Evolutionary conservation across 35 echinoderm and acorn worm species (phyloP).

Genomic region (Eucidaris tribuloides): DNA sequence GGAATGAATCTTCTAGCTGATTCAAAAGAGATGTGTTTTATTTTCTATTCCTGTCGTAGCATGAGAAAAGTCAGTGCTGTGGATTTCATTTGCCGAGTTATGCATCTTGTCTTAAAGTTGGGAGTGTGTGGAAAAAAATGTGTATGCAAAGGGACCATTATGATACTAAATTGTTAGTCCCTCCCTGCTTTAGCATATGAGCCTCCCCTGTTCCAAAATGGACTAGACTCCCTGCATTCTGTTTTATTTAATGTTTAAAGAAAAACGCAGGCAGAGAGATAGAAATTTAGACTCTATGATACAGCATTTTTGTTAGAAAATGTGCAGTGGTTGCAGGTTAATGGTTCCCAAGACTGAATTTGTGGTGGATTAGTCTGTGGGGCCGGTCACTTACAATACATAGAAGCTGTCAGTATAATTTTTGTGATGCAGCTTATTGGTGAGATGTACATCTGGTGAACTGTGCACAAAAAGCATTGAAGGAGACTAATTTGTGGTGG

Average conservation of each 20-base stretch:
- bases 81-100: background rate
- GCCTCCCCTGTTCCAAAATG: background rate
- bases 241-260: background rate
- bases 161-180: too few species aligned
- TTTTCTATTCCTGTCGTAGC: background rate
- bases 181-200: background rate
- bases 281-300: background rate
- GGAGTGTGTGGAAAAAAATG: background rate
- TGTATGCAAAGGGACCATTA: too few species aligned
- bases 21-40: background rate
- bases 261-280: background rate
- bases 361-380: too few species aligned
- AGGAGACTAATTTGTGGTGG: slow-evolving; percentile 14
- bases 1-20: background rate
- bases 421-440: too few species aligned
- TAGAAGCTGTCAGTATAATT: too few species aligned
- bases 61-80: background rate
- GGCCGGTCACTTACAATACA: too few species aligned
- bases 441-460: too few species aligned
- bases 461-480: too few species aligned
- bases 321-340: background rate
- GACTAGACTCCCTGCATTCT: background rate
- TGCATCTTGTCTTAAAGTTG: background rate
- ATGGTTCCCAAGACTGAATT: too few species aligned
- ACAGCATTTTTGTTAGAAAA: slow-evolving; percentile 4